A percentile compares a stretch with the other conserved stretches of the same genome.
Evolutionary conservation across 2,888 invertebrate genomes (phyloP).

Genomic region (Panzeria rudis): DNA sequence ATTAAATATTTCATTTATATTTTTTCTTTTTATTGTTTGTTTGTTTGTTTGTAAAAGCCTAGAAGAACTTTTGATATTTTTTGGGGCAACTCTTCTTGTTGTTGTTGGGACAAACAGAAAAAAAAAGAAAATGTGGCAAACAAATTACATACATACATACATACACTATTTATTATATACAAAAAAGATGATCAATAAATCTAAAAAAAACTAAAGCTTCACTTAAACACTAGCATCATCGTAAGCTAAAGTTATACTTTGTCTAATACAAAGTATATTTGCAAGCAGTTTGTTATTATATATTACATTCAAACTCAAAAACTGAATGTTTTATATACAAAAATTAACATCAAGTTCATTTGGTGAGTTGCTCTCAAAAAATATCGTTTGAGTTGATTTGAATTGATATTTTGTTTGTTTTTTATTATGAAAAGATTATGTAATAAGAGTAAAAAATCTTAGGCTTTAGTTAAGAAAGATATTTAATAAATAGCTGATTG

Average conservation of each 20-base stretch:
- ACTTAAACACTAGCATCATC: conserved; percentile 26
- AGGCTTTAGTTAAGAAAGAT: conserved; percentile 71
- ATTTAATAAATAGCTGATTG: conserved; percentile 63
- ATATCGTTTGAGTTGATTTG: conserved; percentile 55
- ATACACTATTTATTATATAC: conserved; percentile 10
- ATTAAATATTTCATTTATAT: conserved; percentile 40
- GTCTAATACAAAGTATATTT: conserved; percentile 17
- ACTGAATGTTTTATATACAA: conserved; percentile 19
- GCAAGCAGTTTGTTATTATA: conserved; percentile 37
- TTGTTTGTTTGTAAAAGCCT: conserved; percentile 84
- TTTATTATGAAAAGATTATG: conserved; percentile 62
- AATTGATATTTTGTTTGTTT: conserved; percentile 41
- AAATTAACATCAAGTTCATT: conserved; percentile 35
- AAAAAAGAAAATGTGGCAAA: conserved; percentile 63
- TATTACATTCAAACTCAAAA: conserved; percentile 57
- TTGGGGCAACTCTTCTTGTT: conserved; percentile 78
- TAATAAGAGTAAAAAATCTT: conserved; percentile 65
- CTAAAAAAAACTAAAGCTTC: neutral
- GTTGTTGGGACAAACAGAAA: neutral
- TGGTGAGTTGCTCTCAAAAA: conserved; percentile 67
- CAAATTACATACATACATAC: conserved; percentile 6
- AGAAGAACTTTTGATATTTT: conserved; percentile 83
- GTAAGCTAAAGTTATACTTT: conserved; percentile 13
- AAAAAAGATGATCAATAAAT: conserved; percentile 16
- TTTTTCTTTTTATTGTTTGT: conserved; percentile 39